Evolutionary conservation across 2,797 vertebrate genomes (phyloP).

Genomic region (Rhinella marina): DNA sequence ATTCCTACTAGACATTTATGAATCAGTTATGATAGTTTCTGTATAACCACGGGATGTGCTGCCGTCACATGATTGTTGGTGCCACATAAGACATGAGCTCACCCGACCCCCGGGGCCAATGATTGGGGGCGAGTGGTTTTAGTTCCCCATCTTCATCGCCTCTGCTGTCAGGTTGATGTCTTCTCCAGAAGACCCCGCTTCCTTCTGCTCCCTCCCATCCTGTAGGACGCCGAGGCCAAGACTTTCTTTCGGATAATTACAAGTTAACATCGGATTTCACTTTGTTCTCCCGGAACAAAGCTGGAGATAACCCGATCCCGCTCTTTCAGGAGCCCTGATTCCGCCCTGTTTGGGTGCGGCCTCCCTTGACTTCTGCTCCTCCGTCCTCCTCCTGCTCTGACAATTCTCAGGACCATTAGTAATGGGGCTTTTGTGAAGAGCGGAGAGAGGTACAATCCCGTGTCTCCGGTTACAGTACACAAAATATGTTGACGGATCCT

Average conservation of each 20-base stretch:
- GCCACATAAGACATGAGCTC: too few species aligned
- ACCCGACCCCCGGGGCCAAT: too few species aligned
- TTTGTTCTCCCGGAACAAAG: neutral
- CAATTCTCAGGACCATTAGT: constrained; percentile 10
- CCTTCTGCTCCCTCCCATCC: neutral
- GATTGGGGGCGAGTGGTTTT: too few species aligned
- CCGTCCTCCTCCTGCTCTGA: neutral
- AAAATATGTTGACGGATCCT: constrained; percentile 15
- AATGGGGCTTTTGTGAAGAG: neutral
- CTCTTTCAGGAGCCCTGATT: neutral
- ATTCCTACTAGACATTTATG: too few species aligned
- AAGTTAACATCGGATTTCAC: constrained; percentile 16
- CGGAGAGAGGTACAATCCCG: neutral
- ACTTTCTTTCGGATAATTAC: neutral
- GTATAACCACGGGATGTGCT: too few species aligned
- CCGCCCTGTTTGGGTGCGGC: neutral
- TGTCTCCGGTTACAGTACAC: constrained; percentile 25
- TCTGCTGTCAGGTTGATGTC: neutral
- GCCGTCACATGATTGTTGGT: too few species aligned
- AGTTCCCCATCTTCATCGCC: too few species aligned
- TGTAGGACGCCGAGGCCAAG: neutral
- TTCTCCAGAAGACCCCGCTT: neutral
- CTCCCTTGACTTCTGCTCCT: neutral
- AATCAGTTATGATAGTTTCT: too few species aligned
- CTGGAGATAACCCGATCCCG: neutral